Evolutionary conservation across 2,888 invertebrate species (phyloP).

Genomic region (Watsonalla cultraria): DNA sequence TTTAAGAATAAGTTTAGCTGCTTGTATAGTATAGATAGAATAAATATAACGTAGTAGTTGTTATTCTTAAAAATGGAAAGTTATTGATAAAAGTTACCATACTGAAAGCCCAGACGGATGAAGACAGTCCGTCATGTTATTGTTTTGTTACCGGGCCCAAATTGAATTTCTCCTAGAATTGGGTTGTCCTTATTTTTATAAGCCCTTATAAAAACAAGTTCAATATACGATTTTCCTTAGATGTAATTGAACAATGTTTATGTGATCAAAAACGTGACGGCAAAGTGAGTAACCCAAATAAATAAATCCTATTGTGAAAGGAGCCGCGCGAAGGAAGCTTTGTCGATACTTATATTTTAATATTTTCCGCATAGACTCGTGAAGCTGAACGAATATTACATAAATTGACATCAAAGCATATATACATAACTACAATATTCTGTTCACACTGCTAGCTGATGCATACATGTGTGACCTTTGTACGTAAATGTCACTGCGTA

Average conservation of each 20-base stretch:
- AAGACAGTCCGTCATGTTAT: too few relatives aligned
- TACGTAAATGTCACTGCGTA: constrained; percentile 27
- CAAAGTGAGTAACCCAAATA: neutral
- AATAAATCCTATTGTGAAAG: neutral
- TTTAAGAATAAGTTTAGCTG: too few relatives aligned
- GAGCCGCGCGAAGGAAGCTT: constrained; percentile 16
- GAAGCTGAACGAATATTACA: constrained; percentile 16
- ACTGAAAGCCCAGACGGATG: too few relatives aligned
- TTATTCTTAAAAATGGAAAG: too few relatives aligned
- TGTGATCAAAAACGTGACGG: neutral
- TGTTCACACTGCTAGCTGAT: constrained; percentile 12
- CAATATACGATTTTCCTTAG: neutral
- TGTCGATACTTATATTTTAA: constrained; percentile 26
- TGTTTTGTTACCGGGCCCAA: neutral
- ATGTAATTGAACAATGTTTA: neutral
- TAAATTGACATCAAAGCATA: constrained; percentile 11
- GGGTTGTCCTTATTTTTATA: too few relatives aligned
- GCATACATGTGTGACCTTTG: constrained; percentile 32
- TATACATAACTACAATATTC: too few relatives aligned
- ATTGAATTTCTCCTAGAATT: neutral
- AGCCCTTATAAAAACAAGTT: neutral
- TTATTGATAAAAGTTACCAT: too few relatives aligned
- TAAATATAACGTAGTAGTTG: too few relatives aligned
- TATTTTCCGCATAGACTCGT: constrained; percentile 16
- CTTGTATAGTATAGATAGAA: too few relatives aligned